Evolutionary conservation across 2,113 vertebrate genomes (phyloP), one percentile per base, ranked within the genome.

Genomic region (Geococcyx californianus): DNA sequence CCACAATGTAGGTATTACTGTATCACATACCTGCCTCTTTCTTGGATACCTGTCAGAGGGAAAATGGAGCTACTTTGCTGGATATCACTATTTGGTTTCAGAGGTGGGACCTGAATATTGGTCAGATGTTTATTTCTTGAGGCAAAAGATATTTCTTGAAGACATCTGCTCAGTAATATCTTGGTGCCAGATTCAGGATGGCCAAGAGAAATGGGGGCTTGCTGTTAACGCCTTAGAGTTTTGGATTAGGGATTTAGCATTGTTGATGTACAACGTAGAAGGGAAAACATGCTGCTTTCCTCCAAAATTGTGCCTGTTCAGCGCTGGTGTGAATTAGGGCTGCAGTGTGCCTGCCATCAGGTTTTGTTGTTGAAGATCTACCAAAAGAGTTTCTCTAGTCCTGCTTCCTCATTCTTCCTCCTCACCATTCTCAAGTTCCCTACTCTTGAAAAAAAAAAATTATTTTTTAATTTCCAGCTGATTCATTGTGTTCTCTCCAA

Each of bases 341-440:
- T 42, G 29, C 15, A 36, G 16, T 31, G 18, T 29, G 29, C 49
- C 56, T 93, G 36, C 52, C 8, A 5, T 21, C 0, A 0, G 2
- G 16, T 75, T 67, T 47, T 63, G 13, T 26, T 51, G 13, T 20
- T 11, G 7, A 51, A 36, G 62, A 45, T 52, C 34, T 7, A 1
- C 0, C 49, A 80, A 69, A 52, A 18, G 38, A 24, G 16, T 33
- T 7, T 52, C 36, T 42, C 19, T 38, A 19, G 29, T 44, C n/a
- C 70, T n/a, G 9, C 28, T 59, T 54, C 33, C n/a, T 6, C 8
- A 5, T 7, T 70, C 7, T 42, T 56, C 21, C 36, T 76, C 16
- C 33, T 38, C 26, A 54, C 36, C 25, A 31, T 19, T 8, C 33
- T 17, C 18, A 69, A 55, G 3, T 21, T 91, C 59, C 26, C 11